Base-by-base conservation (phyloP, 1,140 invertebrate species). In the Macrobrachium rosenbergii region DNA sequence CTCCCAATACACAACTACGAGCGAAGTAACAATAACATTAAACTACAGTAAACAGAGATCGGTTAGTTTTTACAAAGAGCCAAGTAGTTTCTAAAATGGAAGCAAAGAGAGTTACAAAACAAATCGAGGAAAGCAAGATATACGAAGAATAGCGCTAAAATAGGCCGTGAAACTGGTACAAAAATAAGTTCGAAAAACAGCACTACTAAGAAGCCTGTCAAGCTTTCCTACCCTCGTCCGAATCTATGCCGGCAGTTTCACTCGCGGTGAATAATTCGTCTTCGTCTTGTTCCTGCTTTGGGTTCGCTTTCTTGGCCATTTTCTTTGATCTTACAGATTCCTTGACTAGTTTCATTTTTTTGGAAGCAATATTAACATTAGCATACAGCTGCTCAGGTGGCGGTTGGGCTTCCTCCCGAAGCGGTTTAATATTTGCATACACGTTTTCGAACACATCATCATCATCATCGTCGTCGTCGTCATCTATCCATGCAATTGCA, bases 391-490 rank as follows among this genome's bases (percentile, higher is more conserved):
- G 75, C 21, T 84, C 72, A 37, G 23, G 23, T 45, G 23, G 23
- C 43, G 60, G 76, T 7, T 60, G 59, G 11, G 83, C 73, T 23
- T 85, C 60, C 14, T 60, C 59, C 10, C 64, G 76, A 0, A 79
- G 23, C 2, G 58, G 83, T 16, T 85, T 76, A 17, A 85, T 85
- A 23, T 75, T 85, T 43, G 75, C 83, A 52, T 85, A 85, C 5
- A 76, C 78, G 59, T 85, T 85, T 52, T 85, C 83, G 78, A 85
- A 85, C 75, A 85, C n/a, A 28, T 85, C 83, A n/a, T 85, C 83
- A 12, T 85, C 83, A n/a, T 85, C 83, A 52, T 64, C 64, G 43
- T 75, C 69, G 5, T 69, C 75, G 19, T 64, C 60, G 21, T 82
- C 60, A 10, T 62, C 78, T 60, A 37, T 19, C 17, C 37, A 37